Conservation (phyloP, 2,113 vertebrate genomes). For the Ursus arctos region DNA sequence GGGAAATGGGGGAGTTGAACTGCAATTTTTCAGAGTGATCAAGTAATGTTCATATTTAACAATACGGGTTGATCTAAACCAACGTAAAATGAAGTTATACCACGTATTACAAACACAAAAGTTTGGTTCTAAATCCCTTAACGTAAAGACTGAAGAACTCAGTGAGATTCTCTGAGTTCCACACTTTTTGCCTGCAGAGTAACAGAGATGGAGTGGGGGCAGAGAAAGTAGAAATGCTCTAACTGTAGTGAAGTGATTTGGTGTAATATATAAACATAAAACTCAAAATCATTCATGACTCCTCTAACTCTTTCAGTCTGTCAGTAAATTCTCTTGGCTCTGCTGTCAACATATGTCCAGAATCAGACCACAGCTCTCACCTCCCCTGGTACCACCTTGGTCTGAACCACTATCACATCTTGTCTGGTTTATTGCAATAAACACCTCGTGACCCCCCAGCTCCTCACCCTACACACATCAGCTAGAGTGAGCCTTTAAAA, state of each 20-base stretch:
- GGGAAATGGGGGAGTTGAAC: not conserved
- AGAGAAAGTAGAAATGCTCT: not conserved
- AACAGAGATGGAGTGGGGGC: not conserved
- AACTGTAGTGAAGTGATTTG: not conserved
- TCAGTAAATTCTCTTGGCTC: not conserved
- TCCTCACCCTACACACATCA: not conserved
- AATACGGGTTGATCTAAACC: not conserved
- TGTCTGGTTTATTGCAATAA: not conserved
- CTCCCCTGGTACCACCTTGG: no score
- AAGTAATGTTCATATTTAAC: not conserved
- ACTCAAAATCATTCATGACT: not conserved
- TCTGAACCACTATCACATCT: not conserved
- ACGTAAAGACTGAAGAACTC: not conserved
- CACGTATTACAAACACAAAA: not conserved
- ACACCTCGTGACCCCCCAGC: not conserved
- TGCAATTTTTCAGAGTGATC: not conserved
- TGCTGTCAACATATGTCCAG: not conserved
- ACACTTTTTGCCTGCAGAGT: not conserved
- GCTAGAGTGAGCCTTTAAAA: not conserved
- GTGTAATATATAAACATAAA: not conserved
- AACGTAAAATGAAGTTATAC: not conserved
- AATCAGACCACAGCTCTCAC: not conserved
- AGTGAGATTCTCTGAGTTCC: not conserved
- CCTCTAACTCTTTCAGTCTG: no score
- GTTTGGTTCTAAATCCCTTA: not conserved